Conservation (phyloP, 2,888 invertebrate species). For the Ectemnius cavifrons region DNA sequence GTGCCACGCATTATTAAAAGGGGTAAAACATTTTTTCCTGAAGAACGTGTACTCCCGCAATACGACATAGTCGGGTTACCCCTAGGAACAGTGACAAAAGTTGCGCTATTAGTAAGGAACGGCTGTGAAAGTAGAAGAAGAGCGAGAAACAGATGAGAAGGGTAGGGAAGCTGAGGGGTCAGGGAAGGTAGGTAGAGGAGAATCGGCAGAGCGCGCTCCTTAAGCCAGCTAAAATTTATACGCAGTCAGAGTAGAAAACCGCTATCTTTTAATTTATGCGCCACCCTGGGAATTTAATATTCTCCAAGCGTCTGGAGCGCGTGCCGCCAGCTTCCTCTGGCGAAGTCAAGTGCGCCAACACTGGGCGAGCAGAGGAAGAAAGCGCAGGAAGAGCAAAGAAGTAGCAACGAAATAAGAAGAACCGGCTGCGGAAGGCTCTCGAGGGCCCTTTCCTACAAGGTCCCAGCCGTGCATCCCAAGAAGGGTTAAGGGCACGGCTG, state of each 20-base stretch:
- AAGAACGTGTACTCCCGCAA: too few species aligned
- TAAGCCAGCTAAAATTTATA: slow-evolving; percentile 64
- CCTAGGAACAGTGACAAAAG: too few species aligned
- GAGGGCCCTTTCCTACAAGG: slow-evolving; percentile 62
- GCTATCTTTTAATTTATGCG: slow-evolving; percentile 77
- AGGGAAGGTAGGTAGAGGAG: too few species aligned
- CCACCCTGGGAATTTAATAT: slow-evolving; percentile 75
- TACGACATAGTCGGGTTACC: too few species aligned
- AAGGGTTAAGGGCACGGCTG: slow-evolving; percentile 64
- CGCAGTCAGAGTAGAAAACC: slow-evolving; percentile 67
- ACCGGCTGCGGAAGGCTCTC: slow-evolving; percentile 46
- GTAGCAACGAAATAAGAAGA: slow-evolving; percentile 40
- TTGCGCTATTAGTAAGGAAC: too few species aligned
- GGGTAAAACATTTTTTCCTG: slow-evolving; percentile 4
- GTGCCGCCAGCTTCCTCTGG: slow-evolving; percentile 59
- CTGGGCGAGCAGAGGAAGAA: slow-evolving; percentile 4
- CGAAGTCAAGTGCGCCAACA: slow-evolving; percentile 36
- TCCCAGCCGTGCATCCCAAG: slow-evolving; percentile 67
- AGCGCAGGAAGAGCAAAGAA: slow-evolving; percentile 1
- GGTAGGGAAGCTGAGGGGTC: too few species aligned
- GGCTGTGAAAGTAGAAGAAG: not conserved
- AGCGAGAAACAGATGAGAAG: not conserved
- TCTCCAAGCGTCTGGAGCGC: slow-evolving; percentile 70
- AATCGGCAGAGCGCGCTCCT: slow-evolving; percentile 14
- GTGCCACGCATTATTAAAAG: slow-evolving; percentile 25